A percentile compares a stretch with the other conserved stretches of the same genome.
Conservation (phyloP, 2,113 vertebrate genomes). For the Otolemur garnettii region DNA sequence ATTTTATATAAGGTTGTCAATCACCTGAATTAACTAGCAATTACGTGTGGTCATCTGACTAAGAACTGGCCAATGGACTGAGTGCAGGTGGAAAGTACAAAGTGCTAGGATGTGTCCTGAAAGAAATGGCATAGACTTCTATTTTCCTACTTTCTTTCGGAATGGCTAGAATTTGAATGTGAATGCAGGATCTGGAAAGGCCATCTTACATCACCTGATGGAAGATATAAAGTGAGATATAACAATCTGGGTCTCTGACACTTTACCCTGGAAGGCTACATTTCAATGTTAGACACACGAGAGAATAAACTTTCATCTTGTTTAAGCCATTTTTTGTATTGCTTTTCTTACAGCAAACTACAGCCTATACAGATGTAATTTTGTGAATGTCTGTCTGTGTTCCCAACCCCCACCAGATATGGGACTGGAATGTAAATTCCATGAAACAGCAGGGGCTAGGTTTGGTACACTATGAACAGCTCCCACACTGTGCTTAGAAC, state of each 20-base stretch:
- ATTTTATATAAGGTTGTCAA: background rate
- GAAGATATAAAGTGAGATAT: background rate
- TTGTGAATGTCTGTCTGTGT: slow-evolving; percentile 23
- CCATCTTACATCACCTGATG: background rate
- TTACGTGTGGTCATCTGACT: background rate
- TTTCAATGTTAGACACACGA: background rate
- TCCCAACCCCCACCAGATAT: background rate
- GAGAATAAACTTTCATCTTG: background rate
- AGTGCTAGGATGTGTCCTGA: background rate
- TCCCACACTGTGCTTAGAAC: background rate
- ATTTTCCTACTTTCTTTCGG: background rate
- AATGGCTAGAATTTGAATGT: background rate
- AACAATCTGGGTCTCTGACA: background rate
- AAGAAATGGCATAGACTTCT: background rate
- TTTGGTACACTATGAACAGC: slow-evolving; percentile 11
- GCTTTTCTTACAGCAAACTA: background rate
- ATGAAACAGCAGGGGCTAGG: background rate
- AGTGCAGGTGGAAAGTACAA: background rate
- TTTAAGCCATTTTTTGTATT: slow-evolving; percentile 31
- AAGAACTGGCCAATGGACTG: background rate
- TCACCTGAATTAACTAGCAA: background rate
- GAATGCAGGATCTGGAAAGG: background rate
- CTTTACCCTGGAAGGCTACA: background rate
- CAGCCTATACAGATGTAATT: background rate
- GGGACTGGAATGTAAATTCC: background rate